Evolutionary conservation across 2,888 invertebrate species (phyloP).

Genomic region (Oeneis ivallda): DNA sequence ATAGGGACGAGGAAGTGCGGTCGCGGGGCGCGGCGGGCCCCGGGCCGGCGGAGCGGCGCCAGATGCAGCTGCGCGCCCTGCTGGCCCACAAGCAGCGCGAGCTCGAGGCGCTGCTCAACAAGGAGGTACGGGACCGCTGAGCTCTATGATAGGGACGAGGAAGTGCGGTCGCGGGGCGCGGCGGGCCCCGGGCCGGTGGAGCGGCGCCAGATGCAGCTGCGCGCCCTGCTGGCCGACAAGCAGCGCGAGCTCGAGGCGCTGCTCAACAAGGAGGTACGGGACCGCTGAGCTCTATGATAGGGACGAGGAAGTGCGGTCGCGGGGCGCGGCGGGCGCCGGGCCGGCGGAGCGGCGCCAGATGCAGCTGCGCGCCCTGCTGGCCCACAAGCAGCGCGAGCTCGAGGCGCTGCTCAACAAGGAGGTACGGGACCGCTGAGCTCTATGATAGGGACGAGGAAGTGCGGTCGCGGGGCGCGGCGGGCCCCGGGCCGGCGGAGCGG

Average conservation of each 20-base stretch:
- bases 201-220: too few relatives aligned
- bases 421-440: too few relatives aligned
- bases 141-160: too few relatives aligned
- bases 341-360: conserved; percentile 78
- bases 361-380: conserved; percentile 80
- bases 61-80: conserved; percentile 78
- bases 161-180: conserved; percentile 48
- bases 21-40: conserved; percentile 45
- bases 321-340: conserved; percentile 53
- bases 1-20: too few relatives aligned
- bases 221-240: too few relatives aligned
- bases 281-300: too few relatives aligned
- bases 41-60: conserved; percentile 78
- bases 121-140: conserved; percentile 76
- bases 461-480: conserved; percentile 38
- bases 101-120: conserved; percentile 84
- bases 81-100: conserved; percentile 84
- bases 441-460: conserved; percentile 70
- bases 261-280: too few relatives aligned
- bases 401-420: conserved; percentile 86
- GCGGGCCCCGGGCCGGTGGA: too few relatives aligned
- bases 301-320: too few relatives aligned
- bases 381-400: conserved; percentile 84
- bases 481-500: too few relatives aligned
- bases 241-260: too few relatives aligned